Evolutionary conservation across 2,113 vertebrate genomes (phyloP).

Genomic region (Solea solea): DNA sequence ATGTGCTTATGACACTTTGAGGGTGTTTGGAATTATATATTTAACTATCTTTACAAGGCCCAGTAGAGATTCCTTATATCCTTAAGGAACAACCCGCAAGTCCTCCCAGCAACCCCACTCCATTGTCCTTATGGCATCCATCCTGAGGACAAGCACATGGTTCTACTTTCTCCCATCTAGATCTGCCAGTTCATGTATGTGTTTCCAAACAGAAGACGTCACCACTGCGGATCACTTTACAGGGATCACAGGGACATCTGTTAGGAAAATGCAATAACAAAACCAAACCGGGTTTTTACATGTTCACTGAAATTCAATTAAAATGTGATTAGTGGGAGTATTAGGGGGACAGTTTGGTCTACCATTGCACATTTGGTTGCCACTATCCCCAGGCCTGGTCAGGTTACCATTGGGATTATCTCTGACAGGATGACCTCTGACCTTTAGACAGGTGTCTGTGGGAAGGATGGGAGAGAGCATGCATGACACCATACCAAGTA

Average conservation of each 20-base stretch:
- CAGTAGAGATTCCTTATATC: slow-evolving; percentile 14
- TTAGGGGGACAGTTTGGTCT: slow-evolving; percentile 62
- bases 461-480: slow-evolving; percentile 59
- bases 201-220: slow-evolving; percentile 79
- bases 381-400: slow-evolving; percentile 65
- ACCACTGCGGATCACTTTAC: slow-evolving; percentile 82
- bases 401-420: slow-evolving; percentile 77
- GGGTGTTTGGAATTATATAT: slow-evolving; percentile 17
- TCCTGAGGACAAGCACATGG: slow-evolving; percentile 67
- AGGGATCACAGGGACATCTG: slow-evolving; percentile 84
- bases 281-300: slow-evolving; percentile 82
- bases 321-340: slow-evolving; percentile 79
- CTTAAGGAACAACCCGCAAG: slow-evolving; percentile 8
- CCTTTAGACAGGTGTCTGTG: slow-evolving; percentile 73
- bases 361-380: slow-evolving; percentile 47
- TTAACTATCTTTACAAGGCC: not conserved
- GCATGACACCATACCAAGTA: slow-evolving; percentile 64
- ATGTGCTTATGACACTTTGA: slow-evolving; percentile 7
- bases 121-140: slow-evolving; percentile 42
- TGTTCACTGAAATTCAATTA: slow-evolving; percentile 81
- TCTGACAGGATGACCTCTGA: slow-evolving; percentile 74
- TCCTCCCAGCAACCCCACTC: not conserved
- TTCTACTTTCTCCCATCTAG: slow-evolving; percentile 76
- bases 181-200: slow-evolving; percentile 68
- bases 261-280: slow-evolving; percentile 83